Percentiles rank a stretch among this genome's conserved stretches.
Conservation (phyloP, 2,113 vertebrate genomes). For the Corynorhinus townsendii region DNA sequence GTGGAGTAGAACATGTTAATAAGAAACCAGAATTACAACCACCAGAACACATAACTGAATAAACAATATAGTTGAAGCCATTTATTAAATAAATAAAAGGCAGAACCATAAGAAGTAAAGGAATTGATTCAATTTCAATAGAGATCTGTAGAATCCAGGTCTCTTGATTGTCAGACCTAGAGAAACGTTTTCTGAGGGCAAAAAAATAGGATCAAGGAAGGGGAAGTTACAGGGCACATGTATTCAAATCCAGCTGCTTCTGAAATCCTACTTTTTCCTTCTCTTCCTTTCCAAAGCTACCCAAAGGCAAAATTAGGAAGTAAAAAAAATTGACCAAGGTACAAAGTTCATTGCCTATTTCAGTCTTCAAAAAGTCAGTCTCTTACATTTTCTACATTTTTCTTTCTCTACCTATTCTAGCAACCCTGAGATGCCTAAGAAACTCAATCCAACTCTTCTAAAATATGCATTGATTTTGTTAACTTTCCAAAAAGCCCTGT, state of each 20-base stretch:
- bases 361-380: not conserved
- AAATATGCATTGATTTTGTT: conserved; percentile 7
- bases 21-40: not conserved
- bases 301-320: not conserved
- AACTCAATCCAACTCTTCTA: not conserved
- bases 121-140: not conserved
- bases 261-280: not conserved
- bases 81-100: not conserved
- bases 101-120: not conserved
- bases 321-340: not conserved
- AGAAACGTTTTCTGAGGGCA: not conserved
- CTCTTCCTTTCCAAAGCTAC: not conserved
- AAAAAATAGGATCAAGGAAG: not conserved
- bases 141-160: not conserved
- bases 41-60: not conserved
- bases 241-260: conserved; percentile 32
- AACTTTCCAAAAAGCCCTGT: not conserved
- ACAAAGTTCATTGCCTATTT: not conserved
- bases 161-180: not conserved
- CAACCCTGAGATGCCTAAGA: not conserved
- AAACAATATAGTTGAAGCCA: not conserved
- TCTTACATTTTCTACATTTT: not conserved
- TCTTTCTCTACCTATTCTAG: not conserved
- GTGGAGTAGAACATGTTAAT: not conserved
- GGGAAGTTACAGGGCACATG: not conserved